These are phyloP conservation scores for Spisula subtruncata DNA, from an alignment of 2,888 invertebrate genomes.

Conservation along the genomic window DNA sequence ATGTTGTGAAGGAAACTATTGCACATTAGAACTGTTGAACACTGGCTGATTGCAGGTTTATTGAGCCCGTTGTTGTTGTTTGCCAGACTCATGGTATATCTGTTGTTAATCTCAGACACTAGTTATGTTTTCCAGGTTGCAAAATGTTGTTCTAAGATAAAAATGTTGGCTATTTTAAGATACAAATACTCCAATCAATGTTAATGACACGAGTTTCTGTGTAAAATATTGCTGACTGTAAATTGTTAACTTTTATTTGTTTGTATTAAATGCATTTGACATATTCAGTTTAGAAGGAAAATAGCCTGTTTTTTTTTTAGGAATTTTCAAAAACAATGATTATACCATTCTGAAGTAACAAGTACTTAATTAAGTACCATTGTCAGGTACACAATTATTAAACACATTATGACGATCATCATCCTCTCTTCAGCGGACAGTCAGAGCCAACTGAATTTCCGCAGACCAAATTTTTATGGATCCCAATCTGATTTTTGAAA, in stretches of 20 bases:
- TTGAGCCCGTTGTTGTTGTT: neutral
- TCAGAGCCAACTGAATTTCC: too few relatives aligned
- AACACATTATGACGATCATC: too few relatives aligned
- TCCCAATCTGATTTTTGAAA: too few relatives aligned
- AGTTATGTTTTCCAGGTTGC: neutral
- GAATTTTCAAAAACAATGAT: neutral
- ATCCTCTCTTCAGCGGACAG: too few relatives aligned
- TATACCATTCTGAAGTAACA: neutral
- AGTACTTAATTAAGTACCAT: too few relatives aligned
- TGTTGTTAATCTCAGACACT: neutral
- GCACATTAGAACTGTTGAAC: too few relatives aligned
- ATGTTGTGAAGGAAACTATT: too few relatives aligned
- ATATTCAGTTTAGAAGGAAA: too few relatives aligned
- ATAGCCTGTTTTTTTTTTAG: too few relatives aligned
- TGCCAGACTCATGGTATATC: neutral
- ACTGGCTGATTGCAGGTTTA: neutral
- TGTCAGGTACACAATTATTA: too few relatives aligned
- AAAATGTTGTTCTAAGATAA: neutral
- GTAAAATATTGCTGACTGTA: neutral
- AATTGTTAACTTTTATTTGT: neutral
- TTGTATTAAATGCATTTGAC: too few relatives aligned
- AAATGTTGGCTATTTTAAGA: constrained; percentile 5
- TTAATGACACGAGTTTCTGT: neutral
- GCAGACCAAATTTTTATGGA: too few relatives aligned
- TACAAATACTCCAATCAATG: constrained; percentile 9